phyloP scores from a whole-genome alignment of 2,113 vertebrate species.

The Castor canadensis region DNA sequence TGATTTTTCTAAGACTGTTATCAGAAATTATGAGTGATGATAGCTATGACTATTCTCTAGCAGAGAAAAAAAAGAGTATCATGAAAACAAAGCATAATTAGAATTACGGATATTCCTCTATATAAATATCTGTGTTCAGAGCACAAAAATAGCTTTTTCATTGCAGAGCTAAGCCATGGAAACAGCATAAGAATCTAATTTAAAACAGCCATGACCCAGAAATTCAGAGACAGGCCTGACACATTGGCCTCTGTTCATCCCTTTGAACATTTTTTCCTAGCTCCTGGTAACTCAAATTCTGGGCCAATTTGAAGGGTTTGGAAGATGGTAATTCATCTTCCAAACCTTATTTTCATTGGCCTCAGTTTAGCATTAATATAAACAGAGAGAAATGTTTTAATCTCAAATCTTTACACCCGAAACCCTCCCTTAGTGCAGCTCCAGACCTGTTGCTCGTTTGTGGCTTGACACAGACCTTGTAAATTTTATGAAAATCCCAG shows the following conservation, averaged over 20 bases:
- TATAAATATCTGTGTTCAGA: slow-evolving; percentile 19
- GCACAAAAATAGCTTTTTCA: slow-evolving; percentile 62
- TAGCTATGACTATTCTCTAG: background rate
- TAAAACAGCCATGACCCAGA: slow-evolving; percentile 63
- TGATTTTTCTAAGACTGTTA: background rate
- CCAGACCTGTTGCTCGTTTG: background rate
- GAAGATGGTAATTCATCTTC: background rate
- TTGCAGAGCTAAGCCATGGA: background rate
- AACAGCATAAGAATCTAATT: slow-evolving; percentile 42
- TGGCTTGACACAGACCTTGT: background rate
- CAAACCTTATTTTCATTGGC: slow-evolving; percentile 34
- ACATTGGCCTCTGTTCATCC: background rate
- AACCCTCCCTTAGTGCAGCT: background rate
- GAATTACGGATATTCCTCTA: slow-evolving; percentile 26
- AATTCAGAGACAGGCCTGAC: slow-evolving; percentile 8
- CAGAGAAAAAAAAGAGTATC: background rate
- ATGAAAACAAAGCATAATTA: slow-evolving; percentile 47
- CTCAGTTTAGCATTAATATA: background rate
- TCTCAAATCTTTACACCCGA: background rate
- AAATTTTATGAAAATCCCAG: background rate
- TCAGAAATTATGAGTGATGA: background rate
- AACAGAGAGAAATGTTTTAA: background rate
- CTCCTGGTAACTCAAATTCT: background rate
- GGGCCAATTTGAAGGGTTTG: slow-evolving; percentile 7
- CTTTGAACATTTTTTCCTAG: background rate